Evolutionary conservation across 2,888 invertebrate species (phyloP).

Genomic region (Scaptomyza reducta): DNA sequence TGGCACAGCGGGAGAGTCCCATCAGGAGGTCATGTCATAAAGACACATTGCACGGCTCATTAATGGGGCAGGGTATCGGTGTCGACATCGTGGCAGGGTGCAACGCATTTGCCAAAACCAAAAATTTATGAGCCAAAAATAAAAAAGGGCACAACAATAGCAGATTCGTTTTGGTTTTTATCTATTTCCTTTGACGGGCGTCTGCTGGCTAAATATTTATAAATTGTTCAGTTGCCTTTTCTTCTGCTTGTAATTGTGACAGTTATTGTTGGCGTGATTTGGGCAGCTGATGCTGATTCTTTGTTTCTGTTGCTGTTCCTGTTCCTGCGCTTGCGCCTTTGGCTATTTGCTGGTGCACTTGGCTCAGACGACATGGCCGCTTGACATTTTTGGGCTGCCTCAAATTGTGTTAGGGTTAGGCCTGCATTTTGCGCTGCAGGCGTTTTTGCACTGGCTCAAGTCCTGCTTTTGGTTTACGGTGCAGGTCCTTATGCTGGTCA

Average conservation of each 20-base stretch:
- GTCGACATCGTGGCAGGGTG: slow-evolving; percentile 1
- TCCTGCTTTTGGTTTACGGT: slow-evolving; percentile 9
- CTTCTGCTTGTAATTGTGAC: slow-evolving; percentile 47
- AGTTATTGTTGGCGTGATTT: slow-evolving; percentile 56
- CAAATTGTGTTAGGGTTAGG: slow-evolving; percentile 78
- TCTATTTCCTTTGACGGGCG: slow-evolving; percentile 37
- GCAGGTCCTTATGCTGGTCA: slow-evolving; percentile 59
- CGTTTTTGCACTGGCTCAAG: slow-evolving; percentile 27
- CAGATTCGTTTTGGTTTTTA: slow-evolving; percentile 78
- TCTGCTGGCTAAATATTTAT: slow-evolving; percentile 81
- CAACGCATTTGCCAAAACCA: slow-evolving; percentile 50
- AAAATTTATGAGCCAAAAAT: slow-evolving; percentile 55
- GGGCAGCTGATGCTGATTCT: slow-evolving; percentile 34
- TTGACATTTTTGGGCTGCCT: slow-evolving; percentile 67
- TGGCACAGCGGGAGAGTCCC: slow-evolving; percentile 68
- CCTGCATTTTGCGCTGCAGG: slow-evolving; percentile 56
- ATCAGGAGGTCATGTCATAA: slow-evolving; percentile 55
- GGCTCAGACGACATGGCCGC: slow-evolving; percentile 55
- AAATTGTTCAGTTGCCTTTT: slow-evolving; percentile 70
- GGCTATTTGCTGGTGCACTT: slow-evolving; percentile 76
- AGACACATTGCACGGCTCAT: slow-evolving; percentile 76
- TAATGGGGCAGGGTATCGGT: slow-evolving; percentile 28
- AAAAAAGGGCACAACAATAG: slow-evolving; percentile 66
- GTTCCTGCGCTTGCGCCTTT: slow-evolving; percentile 29
- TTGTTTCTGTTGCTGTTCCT: slow-evolving; percentile 1